Evolutionary conservation across 2,113 vertebrate species (phyloP).

Genomic region (Takifugu flavidus): DNA sequence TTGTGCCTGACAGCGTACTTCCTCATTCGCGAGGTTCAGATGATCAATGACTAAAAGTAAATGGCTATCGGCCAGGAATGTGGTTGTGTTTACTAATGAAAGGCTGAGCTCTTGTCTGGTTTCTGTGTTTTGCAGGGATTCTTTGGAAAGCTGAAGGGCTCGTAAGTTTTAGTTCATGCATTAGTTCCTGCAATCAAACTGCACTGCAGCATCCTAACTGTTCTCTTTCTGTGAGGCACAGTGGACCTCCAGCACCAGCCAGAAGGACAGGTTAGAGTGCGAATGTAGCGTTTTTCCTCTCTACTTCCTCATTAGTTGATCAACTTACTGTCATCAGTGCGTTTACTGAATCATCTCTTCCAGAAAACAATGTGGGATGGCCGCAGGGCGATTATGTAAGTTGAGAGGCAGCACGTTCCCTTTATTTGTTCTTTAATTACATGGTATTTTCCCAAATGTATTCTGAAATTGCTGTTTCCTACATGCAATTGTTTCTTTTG

Average conservation of each 20-base stretch:
- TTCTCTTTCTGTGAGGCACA: conserved; percentile 21
- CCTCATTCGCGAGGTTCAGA: conserved; percentile 5
- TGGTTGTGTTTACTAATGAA: background rate
- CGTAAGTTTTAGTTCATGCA: conserved; percentile 48
- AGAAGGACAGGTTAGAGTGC: conserved; percentile 59
- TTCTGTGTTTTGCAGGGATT: conserved; percentile 65
- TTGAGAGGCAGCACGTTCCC: background rate
- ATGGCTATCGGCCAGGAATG: conserved; percentile 9
- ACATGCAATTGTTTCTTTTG: no score
- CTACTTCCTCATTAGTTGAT: background rate
- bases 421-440: background rate
- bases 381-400: conserved; percentile 74
- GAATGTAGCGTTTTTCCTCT: background rate
- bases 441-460: background rate
- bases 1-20: conserved; percentile 6
- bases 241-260: conserved; percentile 59
- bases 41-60: conserved; percentile 23
- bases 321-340: background rate
- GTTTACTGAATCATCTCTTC: conserved; percentile 10
- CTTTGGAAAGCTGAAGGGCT: conserved; percentile 71
- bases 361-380: conserved; percentile 63
- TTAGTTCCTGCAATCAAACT: no score
- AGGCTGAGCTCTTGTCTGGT: background rate
- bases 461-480: background rate
- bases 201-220: background rate